A percentile compares a stretch with the other conserved stretches of the same genome.
These are phyloP conservation scores for Suncus etruscus DNA, from an alignment of 2,113 vertebrate species.

Conservation along the genomic window DNA sequence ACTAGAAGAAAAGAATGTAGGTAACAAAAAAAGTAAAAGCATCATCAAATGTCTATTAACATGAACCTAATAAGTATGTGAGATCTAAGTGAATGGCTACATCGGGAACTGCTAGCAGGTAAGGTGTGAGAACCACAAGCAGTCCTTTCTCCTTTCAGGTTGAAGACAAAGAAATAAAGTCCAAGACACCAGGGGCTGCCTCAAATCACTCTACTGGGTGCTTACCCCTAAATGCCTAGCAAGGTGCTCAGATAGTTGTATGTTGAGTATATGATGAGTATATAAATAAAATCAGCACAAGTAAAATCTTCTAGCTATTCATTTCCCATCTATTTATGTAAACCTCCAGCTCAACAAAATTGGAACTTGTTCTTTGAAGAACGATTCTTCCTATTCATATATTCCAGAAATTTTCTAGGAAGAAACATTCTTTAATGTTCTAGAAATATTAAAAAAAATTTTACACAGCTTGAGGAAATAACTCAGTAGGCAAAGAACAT, in stretches of 20 bases:
- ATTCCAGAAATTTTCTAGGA: background rate
- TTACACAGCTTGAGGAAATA: background rate
- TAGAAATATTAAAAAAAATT: background rate
- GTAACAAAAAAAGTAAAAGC: background rate
- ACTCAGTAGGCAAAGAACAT: too few relatives aligned
- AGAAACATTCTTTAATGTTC: background rate
- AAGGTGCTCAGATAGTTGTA: background rate
- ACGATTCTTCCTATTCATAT: background rate
- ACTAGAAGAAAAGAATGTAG: background rate
- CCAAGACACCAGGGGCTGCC: background rate
- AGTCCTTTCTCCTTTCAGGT: background rate
- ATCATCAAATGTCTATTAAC: background rate
- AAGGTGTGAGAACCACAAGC: background rate
- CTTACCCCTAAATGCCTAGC: background rate
- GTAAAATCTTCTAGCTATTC: background rate
- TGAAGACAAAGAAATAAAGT: background rate
- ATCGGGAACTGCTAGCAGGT: background rate
- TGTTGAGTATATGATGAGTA: background rate
- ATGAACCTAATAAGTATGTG: background rate
- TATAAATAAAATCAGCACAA: background rate
- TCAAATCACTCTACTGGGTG: background rate
- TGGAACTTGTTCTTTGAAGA: background rate
- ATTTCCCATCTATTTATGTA: constrained; percentile 11
- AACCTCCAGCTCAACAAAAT: background rate
- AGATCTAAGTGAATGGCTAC: too few relatives aligned